phyloP scores from a whole-genome alignment of 2,797 vertebrate species.

The Eulemur coronatus region DNA sequence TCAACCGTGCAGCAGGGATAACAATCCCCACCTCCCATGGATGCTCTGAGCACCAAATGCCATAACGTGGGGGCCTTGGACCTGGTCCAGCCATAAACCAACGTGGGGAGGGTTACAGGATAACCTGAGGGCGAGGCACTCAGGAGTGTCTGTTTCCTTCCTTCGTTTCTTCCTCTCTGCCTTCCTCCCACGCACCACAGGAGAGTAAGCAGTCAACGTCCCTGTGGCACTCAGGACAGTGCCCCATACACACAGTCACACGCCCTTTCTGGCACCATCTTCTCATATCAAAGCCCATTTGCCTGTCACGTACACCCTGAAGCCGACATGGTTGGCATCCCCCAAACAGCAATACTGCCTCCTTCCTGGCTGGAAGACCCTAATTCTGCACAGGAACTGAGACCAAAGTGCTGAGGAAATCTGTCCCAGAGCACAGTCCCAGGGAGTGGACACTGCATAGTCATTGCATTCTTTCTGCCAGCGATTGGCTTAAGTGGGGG shows the following conservation, averaged over 20 bases:
- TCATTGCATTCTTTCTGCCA: neutral
- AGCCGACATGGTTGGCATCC: too few species aligned
- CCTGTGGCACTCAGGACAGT: neutral
- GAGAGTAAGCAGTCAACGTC: neutral
- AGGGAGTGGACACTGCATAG: neutral
- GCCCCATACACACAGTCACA: neutral
- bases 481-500: neutral
- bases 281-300: neutral
- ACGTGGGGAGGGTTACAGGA: accelerated
- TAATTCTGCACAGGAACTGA: neutral
- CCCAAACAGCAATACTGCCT: neutral
- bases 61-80: accelerated
- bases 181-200: neutral
- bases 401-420: neutral
- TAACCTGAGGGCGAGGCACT: accelerated
- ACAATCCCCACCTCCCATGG: accelerated
- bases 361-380: neutral
- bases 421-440: accelerated
- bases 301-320: neutral
- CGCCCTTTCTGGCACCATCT: neutral
- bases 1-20: too few species aligned
- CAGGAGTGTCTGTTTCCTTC: neutral
- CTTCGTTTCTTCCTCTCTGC: neutral
- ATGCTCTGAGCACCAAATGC: neutral
- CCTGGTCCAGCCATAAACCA: neutral